A percentile compares a stretch with the other conserved stretches of the same genome.
phyloP scores from a whole-genome alignment of 53 echinoderm and acorn worm species.

The Antedon mediterranea region DNA sequence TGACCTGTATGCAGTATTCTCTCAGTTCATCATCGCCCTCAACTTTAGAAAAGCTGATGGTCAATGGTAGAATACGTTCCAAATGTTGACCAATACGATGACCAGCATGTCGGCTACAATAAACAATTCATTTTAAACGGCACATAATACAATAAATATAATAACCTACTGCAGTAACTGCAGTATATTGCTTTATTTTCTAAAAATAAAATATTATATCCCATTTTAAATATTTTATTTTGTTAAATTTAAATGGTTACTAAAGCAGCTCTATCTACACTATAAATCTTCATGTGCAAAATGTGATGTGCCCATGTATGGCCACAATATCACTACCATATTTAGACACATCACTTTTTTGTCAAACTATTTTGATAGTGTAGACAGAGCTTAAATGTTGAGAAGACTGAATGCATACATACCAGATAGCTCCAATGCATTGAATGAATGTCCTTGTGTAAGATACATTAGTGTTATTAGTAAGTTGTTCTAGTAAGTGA shows the following conservation, averaged over 20 bases:
- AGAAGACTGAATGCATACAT: background rate
- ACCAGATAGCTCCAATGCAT: constrained; percentile 99
- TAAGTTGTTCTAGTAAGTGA: constrained; percentile 68
- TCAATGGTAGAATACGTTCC: constrained; percentile 86
- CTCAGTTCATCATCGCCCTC: constrained; percentile 92
- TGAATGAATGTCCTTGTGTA: constrained; percentile 96
- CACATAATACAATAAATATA: too few species aligned
- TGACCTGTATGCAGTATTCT: constrained; percentile 96
- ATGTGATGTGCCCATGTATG: too few species aligned
- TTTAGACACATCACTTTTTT: too few species aligned
- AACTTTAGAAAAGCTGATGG: constrained; percentile 76
- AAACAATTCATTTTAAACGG: background rate
- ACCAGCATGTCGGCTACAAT: constrained; percentile 82
- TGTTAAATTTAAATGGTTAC: too few species aligned
- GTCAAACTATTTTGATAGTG: too few species aligned
- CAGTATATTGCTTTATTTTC: too few species aligned
- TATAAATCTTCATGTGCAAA: background rate
- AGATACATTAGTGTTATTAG: constrained; percentile 60
- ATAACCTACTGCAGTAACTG: too few species aligned
- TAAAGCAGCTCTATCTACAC: too few species aligned
- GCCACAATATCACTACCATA: too few species aligned
- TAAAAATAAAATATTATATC: too few species aligned
- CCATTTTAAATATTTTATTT: too few species aligned
- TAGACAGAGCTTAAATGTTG: too few species aligned
- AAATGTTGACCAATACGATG: constrained; percentile 91